Evolutionary conservation across 2,113 vertebrate genomes (phyloP), one percentile per base, ranked within the genome.

Genomic region (Bujurquina vittata): DNA sequence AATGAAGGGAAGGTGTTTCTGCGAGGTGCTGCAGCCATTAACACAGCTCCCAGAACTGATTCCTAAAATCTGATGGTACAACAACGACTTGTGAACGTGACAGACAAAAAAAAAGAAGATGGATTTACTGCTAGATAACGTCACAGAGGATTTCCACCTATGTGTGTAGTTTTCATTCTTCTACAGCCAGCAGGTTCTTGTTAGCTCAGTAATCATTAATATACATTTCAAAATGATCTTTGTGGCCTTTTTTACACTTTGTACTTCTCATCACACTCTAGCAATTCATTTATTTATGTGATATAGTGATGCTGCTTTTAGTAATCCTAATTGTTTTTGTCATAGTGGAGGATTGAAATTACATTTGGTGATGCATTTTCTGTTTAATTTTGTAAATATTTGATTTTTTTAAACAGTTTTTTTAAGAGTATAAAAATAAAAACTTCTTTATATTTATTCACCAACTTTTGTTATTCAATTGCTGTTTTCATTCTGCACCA

Each of bases 1-100:
- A 79, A 89, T 14, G 72, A 73, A 60, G 95, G 87, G 35, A 96
- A 89, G 59, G 14, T 91, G 7, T 89, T 95, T 58, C 85, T 96
- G 20, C 94, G 93, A 79, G 88, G 87, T 3, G 67, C 94, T n/a
- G 10, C 76, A 49, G 33, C 26, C 17, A 3, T 55, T 55, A 77
- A 63, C 75, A 35, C 79, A 59, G 55, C 10, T 69, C 74, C 81
- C 69, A 79, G 76, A 79, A 59, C 72, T 17, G 84, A 93, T 46
- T 52, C 65, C 23, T 90, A 74, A 90, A 83, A 52, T 14, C 3
- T 3, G 20, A 23, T 11, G 33, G 59, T 61, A 14, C 29, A 4
- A 7, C 5, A 2, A n/a, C 26, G 62, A 60, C 12, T 63, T 31
- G 10, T 23, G 37, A 49, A 12, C 14, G 56, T 80, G 23, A 17